phyloP scores from a whole-genome alignment of 2,797 vertebrate genomes.

The Toxotes lorentzi region DNA sequence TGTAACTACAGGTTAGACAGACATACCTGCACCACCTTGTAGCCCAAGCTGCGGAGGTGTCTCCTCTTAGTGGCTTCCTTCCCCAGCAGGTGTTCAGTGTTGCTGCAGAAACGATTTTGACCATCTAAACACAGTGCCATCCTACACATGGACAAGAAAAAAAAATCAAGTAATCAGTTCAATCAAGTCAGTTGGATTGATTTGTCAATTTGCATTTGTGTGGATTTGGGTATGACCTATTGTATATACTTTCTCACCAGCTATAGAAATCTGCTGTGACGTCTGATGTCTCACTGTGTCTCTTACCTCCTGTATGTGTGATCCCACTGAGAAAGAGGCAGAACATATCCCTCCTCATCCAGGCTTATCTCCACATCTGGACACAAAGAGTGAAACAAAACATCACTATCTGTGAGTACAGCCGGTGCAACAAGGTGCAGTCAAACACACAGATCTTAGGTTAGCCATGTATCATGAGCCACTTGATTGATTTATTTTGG shows the following conservation, averaged over 20 bases:
- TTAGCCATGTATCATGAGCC: background rate
- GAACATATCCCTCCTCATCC: conserved; percentile 61
- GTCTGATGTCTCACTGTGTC: too few species aligned
- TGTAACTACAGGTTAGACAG: background rate
- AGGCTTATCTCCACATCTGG: conserved; percentile 68
- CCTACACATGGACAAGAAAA: conserved; percentile 24
- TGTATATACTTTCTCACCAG: background rate
- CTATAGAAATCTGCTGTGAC: background rate
- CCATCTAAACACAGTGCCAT: conserved; percentile 61
- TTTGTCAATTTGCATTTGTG: too few species aligned
- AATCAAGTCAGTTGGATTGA: background rate
- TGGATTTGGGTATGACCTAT: too few species aligned
- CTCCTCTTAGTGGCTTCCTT: conserved; percentile 69
- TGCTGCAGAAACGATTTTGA: conserved; percentile 57
- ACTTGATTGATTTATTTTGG: background rate
- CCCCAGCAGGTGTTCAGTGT: conserved; percentile 66
- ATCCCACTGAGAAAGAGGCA: conserved; percentile 65
- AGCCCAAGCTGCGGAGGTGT: conserved; percentile 58
- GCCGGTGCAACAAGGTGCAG: background rate
- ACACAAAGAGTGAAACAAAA: conserved; percentile 15
- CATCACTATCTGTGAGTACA: background rate
- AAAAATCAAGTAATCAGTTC: background rate
- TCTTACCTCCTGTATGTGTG: conserved; percentile 45
- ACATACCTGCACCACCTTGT: conserved; percentile 61
- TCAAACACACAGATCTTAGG: background rate